Conservation (phyloP, 35 echinoderm and acorn worm genomes). For the Eucidaris tribuloides region DNA sequence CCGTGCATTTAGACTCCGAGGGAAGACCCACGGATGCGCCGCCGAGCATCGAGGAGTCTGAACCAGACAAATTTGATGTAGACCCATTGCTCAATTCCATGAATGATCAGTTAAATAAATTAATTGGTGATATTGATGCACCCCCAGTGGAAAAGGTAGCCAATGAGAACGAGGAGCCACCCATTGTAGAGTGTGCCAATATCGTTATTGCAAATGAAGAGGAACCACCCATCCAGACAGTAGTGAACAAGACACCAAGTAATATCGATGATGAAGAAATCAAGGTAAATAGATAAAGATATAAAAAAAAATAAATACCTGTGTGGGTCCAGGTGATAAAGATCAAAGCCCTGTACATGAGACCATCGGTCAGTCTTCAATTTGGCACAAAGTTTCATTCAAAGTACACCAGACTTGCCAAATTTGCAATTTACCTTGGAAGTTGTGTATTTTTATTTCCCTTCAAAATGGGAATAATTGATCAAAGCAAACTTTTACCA, state of each 20-base stretch:
- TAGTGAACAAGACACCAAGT: too few relatives aligned
- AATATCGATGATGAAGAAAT: conserved; percentile 6
- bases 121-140: conserved; percentile 50
- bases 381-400: too few relatives aligned
- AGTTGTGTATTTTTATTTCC: too few relatives aligned
- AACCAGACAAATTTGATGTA: conserved; percentile 42
- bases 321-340: neutral
- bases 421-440: too few relatives aligned
- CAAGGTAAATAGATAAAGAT: too few relatives aligned
- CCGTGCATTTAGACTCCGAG: conserved; percentile 56
- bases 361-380: too few relatives aligned
- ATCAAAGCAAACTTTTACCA: too few relatives aligned
- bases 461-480: too few relatives aligned
- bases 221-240: too few relatives aligned
- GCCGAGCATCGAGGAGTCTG: conserved; percentile 34
- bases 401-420: too few relatives aligned
- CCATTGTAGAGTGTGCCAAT: neutral
- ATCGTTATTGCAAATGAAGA: neutral
- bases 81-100: conserved; percentile 49
- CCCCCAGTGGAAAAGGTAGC: neutral
- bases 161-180: conserved; percentile 11
- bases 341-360: too few relatives aligned
- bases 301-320: neutral
- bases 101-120: conserved; percentile 46
- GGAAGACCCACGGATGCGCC: conserved; percentile 46